Evolutionary conservation across 2,797 vertebrate genomes (phyloP).

Genomic region (Tragopan temminckii): DNA sequence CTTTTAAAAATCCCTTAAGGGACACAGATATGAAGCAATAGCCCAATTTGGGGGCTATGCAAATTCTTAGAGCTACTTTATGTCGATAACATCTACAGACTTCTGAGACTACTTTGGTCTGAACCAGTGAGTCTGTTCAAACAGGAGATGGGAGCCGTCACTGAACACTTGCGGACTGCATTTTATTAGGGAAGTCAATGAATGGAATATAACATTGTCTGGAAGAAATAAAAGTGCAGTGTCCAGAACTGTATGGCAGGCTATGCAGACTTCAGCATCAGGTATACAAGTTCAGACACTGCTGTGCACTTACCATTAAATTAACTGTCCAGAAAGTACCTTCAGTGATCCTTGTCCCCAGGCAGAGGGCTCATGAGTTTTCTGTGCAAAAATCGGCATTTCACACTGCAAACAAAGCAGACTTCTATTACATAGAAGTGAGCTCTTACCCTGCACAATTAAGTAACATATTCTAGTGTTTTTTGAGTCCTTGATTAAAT

Average conservation of each 20-base stretch:
- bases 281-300: not conserved
- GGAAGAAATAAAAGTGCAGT: not conserved
- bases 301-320: not conserved
- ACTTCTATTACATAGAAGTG: not conserved
- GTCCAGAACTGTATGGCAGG: not conserved
- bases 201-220: not conserved
- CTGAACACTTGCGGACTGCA: not conserved
- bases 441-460: not conserved
- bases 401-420: not conserved
- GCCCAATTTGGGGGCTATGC: not conserved
- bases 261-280: not conserved
- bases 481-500: not conserved
- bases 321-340: not conserved
- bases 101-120: not conserved
- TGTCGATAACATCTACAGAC: not conserved
- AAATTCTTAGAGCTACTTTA: not conserved
- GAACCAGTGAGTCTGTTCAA: not conserved
- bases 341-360: not conserved
- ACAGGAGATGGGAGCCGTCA: not conserved
- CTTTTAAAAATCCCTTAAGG: not conserved
- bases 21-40: not conserved
- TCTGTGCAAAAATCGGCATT: not conserved
- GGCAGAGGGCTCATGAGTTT: fast-evolving
- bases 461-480: not conserved
- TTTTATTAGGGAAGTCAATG: not conserved